Evolutionary conservation across 2,888 invertebrate genomes (phyloP).

Genomic region (Drosophila histrio): DNA sequence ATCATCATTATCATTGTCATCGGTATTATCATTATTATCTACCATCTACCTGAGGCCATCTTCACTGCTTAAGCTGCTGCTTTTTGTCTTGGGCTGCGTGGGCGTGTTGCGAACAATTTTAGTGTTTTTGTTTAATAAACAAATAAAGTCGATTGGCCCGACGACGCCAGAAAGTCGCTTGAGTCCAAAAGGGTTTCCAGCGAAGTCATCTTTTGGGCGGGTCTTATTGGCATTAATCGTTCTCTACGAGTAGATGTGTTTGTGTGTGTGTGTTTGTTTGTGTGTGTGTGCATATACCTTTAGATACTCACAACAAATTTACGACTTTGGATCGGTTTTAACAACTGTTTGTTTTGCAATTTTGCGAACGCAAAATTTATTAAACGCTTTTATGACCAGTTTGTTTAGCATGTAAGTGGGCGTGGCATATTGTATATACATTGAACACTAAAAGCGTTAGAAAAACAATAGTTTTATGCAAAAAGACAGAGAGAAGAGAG

Average conservation of each 20-base stretch:
- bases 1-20: constrained; percentile 8
- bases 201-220: constrained; percentile 52
- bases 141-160: constrained; percentile 65
- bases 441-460: neutral
- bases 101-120: constrained; percentile 67
- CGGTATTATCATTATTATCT: constrained; percentile 4
- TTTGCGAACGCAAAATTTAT: constrained; percentile 64
- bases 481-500: neutral
- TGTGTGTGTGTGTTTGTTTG: constrained; percentile 7
- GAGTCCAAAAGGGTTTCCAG: constrained; percentile 49
- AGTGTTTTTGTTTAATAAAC: constrained; percentile 75
- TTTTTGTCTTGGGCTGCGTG: constrained; percentile 28
- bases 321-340: constrained; percentile 64
- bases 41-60: constrained; percentile 20
- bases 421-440: constrained; percentile 22
- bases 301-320: constrained; percentile 39
- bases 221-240: constrained; percentile 71
- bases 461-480: constrained; percentile 1
- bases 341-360: constrained; percentile 76
- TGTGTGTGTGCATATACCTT: constrained; percentile 28
- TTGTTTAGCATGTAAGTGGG: constrained; percentile 52
- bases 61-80: constrained; percentile 13
- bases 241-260: neutral
- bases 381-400: constrained; percentile 57
- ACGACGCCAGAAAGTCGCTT: constrained; percentile 65